Conservation (phyloP, 2,797 vertebrate genomes). For the Manis javanica region DNA sequence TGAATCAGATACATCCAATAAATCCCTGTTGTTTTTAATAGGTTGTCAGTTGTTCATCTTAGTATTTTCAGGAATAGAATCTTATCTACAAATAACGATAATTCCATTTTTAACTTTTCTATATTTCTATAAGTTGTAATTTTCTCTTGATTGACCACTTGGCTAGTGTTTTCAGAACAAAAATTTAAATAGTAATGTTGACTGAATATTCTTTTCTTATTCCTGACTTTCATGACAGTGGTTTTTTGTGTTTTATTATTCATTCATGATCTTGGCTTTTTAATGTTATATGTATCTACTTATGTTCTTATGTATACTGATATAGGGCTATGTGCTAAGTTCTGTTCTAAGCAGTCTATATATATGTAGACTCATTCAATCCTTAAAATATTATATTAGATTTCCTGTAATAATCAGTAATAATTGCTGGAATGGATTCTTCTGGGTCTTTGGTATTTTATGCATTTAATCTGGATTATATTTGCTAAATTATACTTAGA, state of each 20-base stretch:
- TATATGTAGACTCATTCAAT: not conserved
- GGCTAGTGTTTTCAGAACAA: conserved; percentile 46
- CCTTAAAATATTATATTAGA: not conserved
- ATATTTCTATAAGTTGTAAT: not conserved
- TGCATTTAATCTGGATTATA: conserved; percentile 32
- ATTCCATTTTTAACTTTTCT: not conserved
- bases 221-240: not conserved
- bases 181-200: not conserved
- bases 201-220: conserved; percentile 2
- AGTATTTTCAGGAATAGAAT: not conserved
- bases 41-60: conserved; percentile 13
- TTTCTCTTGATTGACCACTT: conserved; percentile 32
- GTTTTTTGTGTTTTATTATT: conserved; percentile 10
- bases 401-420: not conserved
- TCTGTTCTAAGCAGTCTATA: not conserved
- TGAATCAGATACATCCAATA: not conserved
- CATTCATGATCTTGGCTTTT: not conserved
- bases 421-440: conserved; percentile 30
- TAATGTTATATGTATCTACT: not conserved
- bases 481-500: conserved; percentile 51
- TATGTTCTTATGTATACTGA: not conserved
- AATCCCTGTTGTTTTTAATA: not conserved
- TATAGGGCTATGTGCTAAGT: not conserved
- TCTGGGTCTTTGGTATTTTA: not conserved
- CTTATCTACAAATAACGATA: not conserved